A percentile compares a stretch with the other conserved stretches of the same genome.
phyloP scores from a whole-genome alignment of 2,113 vertebrate species.

The Carassius auratus region DNA sequence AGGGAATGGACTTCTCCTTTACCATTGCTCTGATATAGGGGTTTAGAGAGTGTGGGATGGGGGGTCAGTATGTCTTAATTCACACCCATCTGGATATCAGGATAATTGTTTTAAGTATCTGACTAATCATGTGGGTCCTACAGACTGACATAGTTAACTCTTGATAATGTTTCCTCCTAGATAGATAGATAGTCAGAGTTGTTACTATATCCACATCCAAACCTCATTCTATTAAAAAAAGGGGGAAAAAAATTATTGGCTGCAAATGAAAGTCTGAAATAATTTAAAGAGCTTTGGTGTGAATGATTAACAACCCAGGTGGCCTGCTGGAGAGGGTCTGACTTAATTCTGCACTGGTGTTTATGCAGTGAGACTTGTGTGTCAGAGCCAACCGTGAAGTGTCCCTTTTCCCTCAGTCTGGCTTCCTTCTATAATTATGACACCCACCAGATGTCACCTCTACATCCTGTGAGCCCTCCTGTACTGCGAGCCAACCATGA shows the following conservation, averaged over 20 bases:
- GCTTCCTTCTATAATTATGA: slow-evolving; percentile 67
- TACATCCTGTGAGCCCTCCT: slow-evolving; percentile 58
- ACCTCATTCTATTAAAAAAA: not conserved
- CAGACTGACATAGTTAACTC: not conserved
- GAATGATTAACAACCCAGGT: slow-evolving; percentile 43
- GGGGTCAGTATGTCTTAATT: not conserved
- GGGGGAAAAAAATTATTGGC: not conserved
- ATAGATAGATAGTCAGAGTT: not conserved
- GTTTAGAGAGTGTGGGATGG: not conserved
- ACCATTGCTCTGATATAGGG: not conserved
- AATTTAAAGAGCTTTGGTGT: slow-evolving; percentile 23
- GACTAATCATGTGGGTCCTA: not conserved
- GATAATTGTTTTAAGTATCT: not conserved
- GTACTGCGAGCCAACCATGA: slow-evolving; percentile 4
- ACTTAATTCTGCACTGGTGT: slow-evolving; percentile 64
- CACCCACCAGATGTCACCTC: slow-evolving; percentile 73
- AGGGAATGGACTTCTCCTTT: not conserved
- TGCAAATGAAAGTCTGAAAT: slow-evolving; percentile 20
- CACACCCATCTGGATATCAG: not conserved
- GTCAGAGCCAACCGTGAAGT: slow-evolving; percentile 70
- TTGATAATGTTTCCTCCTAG: not conserved
- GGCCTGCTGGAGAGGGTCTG: slow-evolving; percentile 46
- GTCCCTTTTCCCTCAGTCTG: slow-evolving; percentile 56
- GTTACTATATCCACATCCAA: not conserved
- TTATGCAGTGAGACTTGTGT: slow-evolving; percentile 64